Percentiles rank a stretch among this genome's conserved stretches.
phyloP scores from a whole-genome alignment of 37 sponge, comb jelly and placozoan species.

The Oscarella lobularis region DNA sequence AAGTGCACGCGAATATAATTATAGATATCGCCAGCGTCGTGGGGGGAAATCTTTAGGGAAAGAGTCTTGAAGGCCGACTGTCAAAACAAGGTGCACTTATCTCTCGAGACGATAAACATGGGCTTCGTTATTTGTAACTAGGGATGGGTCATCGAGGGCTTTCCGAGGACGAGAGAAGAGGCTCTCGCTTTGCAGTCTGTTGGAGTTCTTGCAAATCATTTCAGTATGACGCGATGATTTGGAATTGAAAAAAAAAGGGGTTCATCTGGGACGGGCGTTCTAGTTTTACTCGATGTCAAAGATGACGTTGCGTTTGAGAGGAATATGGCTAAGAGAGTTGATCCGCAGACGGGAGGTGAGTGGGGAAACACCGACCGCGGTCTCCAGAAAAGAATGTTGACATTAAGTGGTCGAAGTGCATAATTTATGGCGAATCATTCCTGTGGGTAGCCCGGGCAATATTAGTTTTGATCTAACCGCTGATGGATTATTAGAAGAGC shows the following conservation, averaged over 20 bases:
- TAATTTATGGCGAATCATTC: no score
- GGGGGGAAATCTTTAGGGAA: neutral
- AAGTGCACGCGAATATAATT: neutral
- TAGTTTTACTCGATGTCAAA: constrained; percentile 73
- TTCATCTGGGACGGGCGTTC: neutral
- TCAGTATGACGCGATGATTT: constrained; percentile 36
- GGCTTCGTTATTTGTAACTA: neutral
- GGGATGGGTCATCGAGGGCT: neutral
- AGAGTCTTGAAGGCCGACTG: neutral
- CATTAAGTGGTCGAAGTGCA: no score
- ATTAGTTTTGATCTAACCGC: no score
- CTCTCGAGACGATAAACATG: no score
- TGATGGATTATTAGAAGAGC: no score
- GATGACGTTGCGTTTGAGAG: constrained; percentile 67
- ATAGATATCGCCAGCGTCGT: neutral
- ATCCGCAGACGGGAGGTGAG: constrained; percentile 84
- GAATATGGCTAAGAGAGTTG: constrained; percentile 75
- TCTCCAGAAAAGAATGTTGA: no score
- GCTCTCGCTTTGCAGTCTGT: constrained; percentile 52
- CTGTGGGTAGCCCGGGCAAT: no score
- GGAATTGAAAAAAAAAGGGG: neutral
- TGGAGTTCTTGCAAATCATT: constrained; percentile 71
- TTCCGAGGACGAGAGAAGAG: no score
- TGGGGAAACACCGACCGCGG: no score
- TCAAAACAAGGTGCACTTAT: neutral